A percentile compares a stretch with the other conserved stretches of the same genome.
These are phyloP conservation scores for Ectobius pallidus DNA, from an alignment of 2,888 invertebrate species.

Conservation along the genomic window DNA sequence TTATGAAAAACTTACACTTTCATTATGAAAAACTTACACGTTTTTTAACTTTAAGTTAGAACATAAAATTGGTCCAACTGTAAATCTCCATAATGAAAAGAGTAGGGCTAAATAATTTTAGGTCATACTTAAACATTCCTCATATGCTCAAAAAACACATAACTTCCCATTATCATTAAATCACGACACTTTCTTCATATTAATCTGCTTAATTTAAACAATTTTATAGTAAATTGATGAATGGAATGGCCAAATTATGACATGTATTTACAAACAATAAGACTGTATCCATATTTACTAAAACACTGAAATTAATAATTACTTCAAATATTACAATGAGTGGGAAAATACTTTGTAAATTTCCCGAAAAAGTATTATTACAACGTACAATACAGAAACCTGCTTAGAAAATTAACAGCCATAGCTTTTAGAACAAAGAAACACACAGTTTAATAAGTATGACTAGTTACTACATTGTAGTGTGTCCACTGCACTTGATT, in stretches of 20 bases:
- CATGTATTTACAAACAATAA: conserved; percentile 30
- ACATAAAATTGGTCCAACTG: not conserved
- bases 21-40: conserved; percentile 28
- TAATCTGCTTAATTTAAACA: no score
- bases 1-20: conserved; percentile 4
- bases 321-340: conserved; percentile 13
- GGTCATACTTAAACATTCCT: not conserved
- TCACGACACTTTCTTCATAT: not conserved
- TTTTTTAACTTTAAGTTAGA: conserved; percentile 1
- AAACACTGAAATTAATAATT: conserved; percentile 29
- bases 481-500: conserved; percentile 49
- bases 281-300: not conserved
- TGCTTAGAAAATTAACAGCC: conserved; percentile 8
- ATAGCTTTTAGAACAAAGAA: conserved; percentile 9
- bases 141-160: conserved; percentile 15
- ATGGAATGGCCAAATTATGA: conserved; percentile 23
- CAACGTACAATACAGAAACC: conserved; percentile 17
- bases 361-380: not conserved
- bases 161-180: not conserved
- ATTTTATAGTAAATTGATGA: not conserved
- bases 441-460: conserved; percentile 33
- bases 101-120: not conserved
- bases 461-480: conserved; percentile 37
- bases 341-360: not conserved
- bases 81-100: not conserved